A percentile compares a stretch with the other conserved stretches of the same genome.
Conservation (phyloP, 2,113 vertebrate species). For the Cavia aperea region DNA sequence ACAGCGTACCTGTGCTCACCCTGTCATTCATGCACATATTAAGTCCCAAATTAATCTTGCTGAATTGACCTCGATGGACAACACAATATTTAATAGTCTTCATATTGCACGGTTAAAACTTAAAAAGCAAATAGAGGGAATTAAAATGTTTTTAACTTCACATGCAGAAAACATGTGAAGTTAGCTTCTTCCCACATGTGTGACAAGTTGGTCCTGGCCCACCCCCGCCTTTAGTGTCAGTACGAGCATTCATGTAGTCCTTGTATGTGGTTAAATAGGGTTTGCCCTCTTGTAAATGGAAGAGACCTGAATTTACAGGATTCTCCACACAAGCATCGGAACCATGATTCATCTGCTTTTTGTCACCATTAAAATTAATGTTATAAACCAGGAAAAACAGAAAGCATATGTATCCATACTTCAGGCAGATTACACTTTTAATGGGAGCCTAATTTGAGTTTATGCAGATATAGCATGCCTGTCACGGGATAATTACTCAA, state of each 20-base stretch:
- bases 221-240: neutral
- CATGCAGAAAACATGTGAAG: neutral
- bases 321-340: constrained; percentile 56
- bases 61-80: neutral
- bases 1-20: neutral
- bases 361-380: constrained; percentile 73
- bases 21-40: neutral
- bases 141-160: constrained; percentile 12
- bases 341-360: constrained; percentile 73
- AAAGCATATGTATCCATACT: constrained; percentile 69
- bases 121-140: neutral
- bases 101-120: neutral
- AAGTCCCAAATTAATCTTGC: neutral
- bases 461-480: constrained; percentile 71
- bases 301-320: constrained; percentile 54
- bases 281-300: constrained; percentile 59
- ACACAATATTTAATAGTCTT: neutral
- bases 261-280: constrained; percentile 43
- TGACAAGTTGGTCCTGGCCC: neutral
- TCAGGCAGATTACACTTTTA: constrained; percentile 69
- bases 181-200: neutral
- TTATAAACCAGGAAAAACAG: constrained; percentile 67
- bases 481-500: constrained; percentile 69
- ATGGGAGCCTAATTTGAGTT: constrained; percentile 76
- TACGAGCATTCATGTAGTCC: neutral